Percentiles rank a stretch among this genome's conserved stretches.
These are phyloP conservation scores for Phyllotis vaccarum DNA, from an alignment of 2,797 vertebrate genomes.

Conservation along the genomic window DNA sequence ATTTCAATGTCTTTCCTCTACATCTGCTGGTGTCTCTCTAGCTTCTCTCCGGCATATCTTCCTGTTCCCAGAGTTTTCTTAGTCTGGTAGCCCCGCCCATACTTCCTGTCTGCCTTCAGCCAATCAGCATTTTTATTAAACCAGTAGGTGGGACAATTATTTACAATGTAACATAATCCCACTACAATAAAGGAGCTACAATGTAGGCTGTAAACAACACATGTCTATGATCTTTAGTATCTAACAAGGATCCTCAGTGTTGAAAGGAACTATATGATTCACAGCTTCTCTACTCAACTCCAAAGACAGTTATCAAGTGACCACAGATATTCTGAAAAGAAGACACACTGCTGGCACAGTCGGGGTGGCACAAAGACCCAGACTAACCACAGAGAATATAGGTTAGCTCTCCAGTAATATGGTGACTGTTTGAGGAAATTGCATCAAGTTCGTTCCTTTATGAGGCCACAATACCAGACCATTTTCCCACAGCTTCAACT, in stretches of 20 bases:
- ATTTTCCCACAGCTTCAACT: background rate
- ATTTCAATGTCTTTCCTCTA: too few species aligned
- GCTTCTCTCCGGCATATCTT: too few species aligned
- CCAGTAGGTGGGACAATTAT: too few species aligned
- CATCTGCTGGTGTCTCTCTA: too few species aligned
- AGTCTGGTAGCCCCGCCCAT: too few species aligned
- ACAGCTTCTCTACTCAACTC: background rate
- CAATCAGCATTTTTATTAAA: too few species aligned
- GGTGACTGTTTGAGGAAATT: background rate
- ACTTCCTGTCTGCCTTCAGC: too few species aligned
- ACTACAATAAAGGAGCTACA: background rate
- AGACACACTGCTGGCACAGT: background rate
- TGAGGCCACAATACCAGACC: background rate
- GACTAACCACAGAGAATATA: background rate
- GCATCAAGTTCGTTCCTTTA: background rate
- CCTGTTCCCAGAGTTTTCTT: too few species aligned
- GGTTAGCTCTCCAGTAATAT: background rate
- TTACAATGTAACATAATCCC: too few species aligned
- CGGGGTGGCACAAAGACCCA: background rate
- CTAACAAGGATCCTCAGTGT: background rate
- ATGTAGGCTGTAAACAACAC: background rate
- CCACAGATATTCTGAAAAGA: background rate
- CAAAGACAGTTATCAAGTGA: background rate
- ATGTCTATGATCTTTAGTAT: background rate
- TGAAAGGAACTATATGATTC: background rate